phyloP scores from a whole-genome alignment of 2,797 vertebrate genomes.

The Sarcophilus harrisii region DNA sequence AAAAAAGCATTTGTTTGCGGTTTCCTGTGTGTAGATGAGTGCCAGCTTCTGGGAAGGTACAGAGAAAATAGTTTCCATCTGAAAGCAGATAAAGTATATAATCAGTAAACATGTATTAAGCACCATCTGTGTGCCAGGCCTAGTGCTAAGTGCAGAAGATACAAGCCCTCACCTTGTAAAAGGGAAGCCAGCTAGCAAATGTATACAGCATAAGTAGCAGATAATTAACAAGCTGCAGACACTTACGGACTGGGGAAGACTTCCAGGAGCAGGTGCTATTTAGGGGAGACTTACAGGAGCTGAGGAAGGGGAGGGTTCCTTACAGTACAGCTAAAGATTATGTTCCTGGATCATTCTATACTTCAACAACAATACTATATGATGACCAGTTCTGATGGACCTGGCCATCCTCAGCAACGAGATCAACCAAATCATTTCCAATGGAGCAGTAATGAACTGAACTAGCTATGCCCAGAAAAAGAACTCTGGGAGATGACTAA shows the following conservation, averaged over 20 bases:
- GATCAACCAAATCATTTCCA: too few species aligned
- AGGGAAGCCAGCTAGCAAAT: neutral
- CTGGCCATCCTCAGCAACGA: too few species aligned
- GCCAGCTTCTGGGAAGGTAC: neutral
- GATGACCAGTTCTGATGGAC: too few species aligned
- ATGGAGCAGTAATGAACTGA: too few species aligned
- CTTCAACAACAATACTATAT: too few species aligned
- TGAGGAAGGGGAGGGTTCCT: neutral
- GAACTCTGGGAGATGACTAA: too few species aligned
- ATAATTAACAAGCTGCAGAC: neutral
- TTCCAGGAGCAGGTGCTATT: neutral
- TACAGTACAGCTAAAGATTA: too few species aligned
- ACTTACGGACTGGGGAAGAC: neutral
- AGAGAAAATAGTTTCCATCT: neutral
- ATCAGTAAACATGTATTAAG: neutral
- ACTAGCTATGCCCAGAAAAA: too few species aligned
- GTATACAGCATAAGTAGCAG: neutral
- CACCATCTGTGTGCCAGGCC: neutral
- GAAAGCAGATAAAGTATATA: conserved; percentile 16
- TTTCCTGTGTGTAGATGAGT: neutral
- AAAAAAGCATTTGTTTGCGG: neutral
- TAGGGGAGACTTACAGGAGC: conserved; percentile 3
- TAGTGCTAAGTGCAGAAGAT: neutral
- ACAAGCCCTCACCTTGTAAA: neutral
- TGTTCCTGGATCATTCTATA: neutral